Base-by-base conservation (phyloP, 2,797 vertebrate species). In the Graptemys geographica region DNA sequence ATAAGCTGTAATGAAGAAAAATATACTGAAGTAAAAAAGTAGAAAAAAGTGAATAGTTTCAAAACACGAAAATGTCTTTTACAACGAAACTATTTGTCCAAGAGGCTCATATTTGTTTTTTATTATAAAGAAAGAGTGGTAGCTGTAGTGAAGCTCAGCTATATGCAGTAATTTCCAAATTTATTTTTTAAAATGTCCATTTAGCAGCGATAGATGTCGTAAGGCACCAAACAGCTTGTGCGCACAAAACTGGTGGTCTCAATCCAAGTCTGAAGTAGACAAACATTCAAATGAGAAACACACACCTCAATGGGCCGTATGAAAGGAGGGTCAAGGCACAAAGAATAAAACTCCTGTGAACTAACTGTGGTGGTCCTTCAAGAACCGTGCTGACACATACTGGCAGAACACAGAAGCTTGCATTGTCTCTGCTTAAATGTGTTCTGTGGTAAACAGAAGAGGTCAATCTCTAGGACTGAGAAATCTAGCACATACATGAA, bases 351-450 rank as follows among this genome's bases (percentile, higher is more conserved):
- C 21, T 72, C n/a, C n/a, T 89, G 44, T 56, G 79, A 91, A 79
- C 28, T 44, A 15, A 88, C 11, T 1, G 44, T 89, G 88, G 18
- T 6, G 6, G 78, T 12, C 4, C 6, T n/a, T 53, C 56, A 47
- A 57, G 81, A 89, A 81, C 11, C 83, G 27, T 69, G 79, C 23
- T 37, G 41, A 56, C 8, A 53, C 0, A 2, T 65, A 2, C 5
- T 80, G 10, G 7, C 11, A 72, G 13, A 87, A 19, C 2, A 28
- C 28, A 81, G 16, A 90, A 0, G 0, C 33, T 4, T 53, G 37
- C 12, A 65, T 27, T 93, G 21, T 86, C 82, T 83, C 18, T 87
- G 31, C 37, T 56, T 16, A 27, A 81, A 18, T 81, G 9, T 81
- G 27, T 57, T 81, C 56, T 81, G 37, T 57, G 28, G 8, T 57